Percentiles rank a stretch among this genome's conserved stretches.
Conservation (phyloP, 35 echinoderm and acorn worm species). For the Lytechinus variegatus region DNA sequence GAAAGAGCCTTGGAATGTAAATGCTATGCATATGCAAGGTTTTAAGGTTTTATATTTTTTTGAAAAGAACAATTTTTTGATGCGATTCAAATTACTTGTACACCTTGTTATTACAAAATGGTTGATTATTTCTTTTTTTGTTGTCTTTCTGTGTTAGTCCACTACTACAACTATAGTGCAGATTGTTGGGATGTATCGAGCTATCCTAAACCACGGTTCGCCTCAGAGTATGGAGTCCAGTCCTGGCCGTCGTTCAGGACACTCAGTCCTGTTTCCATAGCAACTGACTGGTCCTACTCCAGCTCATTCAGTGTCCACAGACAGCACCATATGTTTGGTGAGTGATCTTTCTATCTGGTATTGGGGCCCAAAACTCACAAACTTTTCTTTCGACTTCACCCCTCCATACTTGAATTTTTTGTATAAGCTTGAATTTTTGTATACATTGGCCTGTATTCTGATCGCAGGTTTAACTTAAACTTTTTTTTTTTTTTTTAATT, state of each 20-base stretch:
- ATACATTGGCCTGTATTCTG: too few species aligned
- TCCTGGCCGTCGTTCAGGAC: slow-evolving; percentile 83
- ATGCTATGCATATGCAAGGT: too few species aligned
- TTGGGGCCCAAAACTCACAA: background rate
- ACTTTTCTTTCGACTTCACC: too few species aligned
- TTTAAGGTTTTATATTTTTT: too few species aligned
- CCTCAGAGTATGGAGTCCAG: slow-evolving; percentile 90
- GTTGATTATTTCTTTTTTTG: background rate
- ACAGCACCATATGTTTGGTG: slow-evolving; percentile 83
- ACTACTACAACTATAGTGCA: slow-evolving; percentile 86
- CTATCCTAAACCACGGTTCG: slow-evolving; percentile 75
- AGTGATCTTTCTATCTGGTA: background rate
- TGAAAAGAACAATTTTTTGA: too few species aligned
- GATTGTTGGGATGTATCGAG: slow-evolving; percentile 82
- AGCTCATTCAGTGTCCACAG: slow-evolving; percentile 79
- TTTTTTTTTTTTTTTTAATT: too few species aligned
- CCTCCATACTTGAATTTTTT: too few species aligned
- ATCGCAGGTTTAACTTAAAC: too few species aligned
- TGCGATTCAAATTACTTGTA: too few species aligned
- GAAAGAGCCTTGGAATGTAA: too few species aligned
- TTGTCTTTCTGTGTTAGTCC: slow-evolving; percentile 65
- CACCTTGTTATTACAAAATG: too few species aligned
- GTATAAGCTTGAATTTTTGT: too few species aligned
- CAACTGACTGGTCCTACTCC: slow-evolving; percentile 64
- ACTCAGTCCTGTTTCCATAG: slow-evolving; percentile 62